A percentile compares a stretch with the other conserved stretches of the same genome.
phyloP scores from a whole-genome alignment of 2,888 invertebrate genomes.

The Bruchidius siliquastri region DNA sequence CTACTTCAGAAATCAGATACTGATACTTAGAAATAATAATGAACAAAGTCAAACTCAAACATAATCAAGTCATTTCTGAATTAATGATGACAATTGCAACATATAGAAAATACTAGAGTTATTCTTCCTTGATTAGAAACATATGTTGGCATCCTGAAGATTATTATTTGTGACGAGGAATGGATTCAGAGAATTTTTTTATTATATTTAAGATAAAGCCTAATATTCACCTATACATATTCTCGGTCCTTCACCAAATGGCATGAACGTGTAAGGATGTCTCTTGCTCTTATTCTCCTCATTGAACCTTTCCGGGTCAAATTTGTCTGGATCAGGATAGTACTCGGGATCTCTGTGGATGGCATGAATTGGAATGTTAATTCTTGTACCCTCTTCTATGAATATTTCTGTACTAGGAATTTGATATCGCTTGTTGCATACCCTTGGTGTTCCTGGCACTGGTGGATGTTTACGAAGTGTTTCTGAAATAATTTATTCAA shows the following conservation, averaged over 20 bases:
- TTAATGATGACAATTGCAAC: no score
- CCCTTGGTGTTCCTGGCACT: conserved; percentile 23
- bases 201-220: no score
- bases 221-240: conserved; percentile 39
- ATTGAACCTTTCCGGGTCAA: conserved; percentile 30
- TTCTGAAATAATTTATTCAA: conserved; percentile 39
- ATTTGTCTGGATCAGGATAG: conserved; percentile 29
- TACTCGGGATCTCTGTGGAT: conserved; percentile 30
- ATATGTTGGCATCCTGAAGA: no score
- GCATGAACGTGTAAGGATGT: conserved; percentile 28
- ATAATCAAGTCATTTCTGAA: no score
- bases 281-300: conserved; percentile 24
- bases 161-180: no score
- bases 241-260: conserved; percentile 43
- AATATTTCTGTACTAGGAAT: conserved; percentile 35
- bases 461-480: conserved; percentile 42
- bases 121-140: no score
- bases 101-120: no score
- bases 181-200: no score
- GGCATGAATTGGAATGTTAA: conserved; percentile 34
- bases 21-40: no score
- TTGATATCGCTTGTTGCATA: conserved; percentile 29
- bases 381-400: conserved; percentile 37
- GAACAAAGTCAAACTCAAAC: no score
- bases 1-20: no score